Base-by-base conservation (phyloP, 1,140 invertebrate genomes). In the Halictus rubicundus region DNA sequence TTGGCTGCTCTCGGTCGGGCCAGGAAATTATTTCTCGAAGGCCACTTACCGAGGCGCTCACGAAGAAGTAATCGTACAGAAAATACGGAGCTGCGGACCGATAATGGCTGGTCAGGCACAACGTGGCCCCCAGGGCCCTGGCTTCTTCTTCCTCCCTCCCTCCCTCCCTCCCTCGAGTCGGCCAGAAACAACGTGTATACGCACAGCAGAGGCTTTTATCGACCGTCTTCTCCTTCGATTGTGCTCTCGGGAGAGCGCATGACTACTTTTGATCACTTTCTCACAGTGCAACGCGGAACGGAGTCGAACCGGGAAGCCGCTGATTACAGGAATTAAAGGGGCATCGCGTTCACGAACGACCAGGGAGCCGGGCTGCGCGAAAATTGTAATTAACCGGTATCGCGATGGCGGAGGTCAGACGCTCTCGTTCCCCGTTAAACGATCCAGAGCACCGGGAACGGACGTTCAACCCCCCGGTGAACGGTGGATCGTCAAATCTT, bases 61-160 rank as follows among this genome's bases (percentile, higher is more conserved):
- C 83, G 83, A 85, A 85, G 82, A 85, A 85, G 83, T 85, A 85
- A 85, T 85, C 83, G 83, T 78, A 80, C 71, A 80, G 83, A 85
- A 85, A 85, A 85, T 85, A 85, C 83, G 68, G 78, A 84, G 83
- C 70, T 69, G 63, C 77, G 79, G 82, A 65, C 83, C 83, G 83
- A 85, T 85, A 85, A 85, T 85, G 82, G 82, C 66, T 46, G 83
- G 82, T 76, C 82, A 68, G 77, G 78, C 74, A 59, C 68, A 79
- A 66, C 52, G 49, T 57, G 68, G 65, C 64, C 82, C 81, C 37
- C 64, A 61, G 68, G 82, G 76, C 69, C 71, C 60, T 32, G 25
- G 32, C 32, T 32, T 32, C 7, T 6, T 46, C 57, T n/a, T 39
- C 19, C 6, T 5, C 16, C 2, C 52, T 19, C 52, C 19, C 52